These are phyloP conservation scores for Ranitomeya imitator DNA, from an alignment of 2,113 vertebrate genomes.

Conservation along the genomic window DNA sequence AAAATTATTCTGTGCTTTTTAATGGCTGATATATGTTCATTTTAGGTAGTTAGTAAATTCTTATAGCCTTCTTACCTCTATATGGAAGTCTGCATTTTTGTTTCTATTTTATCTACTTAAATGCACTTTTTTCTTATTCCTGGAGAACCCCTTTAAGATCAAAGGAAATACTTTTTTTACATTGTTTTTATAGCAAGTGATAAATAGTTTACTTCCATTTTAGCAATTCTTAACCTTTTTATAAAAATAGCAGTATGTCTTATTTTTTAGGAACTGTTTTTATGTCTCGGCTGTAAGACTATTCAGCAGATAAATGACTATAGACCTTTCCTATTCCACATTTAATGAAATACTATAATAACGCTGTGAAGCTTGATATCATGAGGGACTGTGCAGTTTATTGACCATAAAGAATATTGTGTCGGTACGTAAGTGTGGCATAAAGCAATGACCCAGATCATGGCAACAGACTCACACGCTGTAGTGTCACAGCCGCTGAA, in stretches of 20 bases:
- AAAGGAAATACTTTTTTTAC: not conserved
- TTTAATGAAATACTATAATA: slow-evolving; percentile 49
- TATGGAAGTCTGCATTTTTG: too few relatives aligned
- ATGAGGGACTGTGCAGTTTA: slow-evolving; percentile 46
- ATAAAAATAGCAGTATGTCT: not conserved
- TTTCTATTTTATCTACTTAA: too few relatives aligned
- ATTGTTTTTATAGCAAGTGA: not conserved
- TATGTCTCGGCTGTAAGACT: not conserved
- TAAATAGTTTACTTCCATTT: not conserved
- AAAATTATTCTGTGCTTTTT: too few relatives aligned
- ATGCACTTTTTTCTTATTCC: too few relatives aligned
- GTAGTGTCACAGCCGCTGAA: not conserved
- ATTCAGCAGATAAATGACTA: slow-evolving; percentile 26
- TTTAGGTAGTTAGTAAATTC: too few relatives aligned
- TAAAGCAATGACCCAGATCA: slow-evolving; percentile 50
- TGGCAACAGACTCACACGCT: slow-evolving; percentile 17
- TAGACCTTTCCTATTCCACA: slow-evolving; percentile 29
- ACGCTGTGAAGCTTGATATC: slow-evolving; percentile 33
- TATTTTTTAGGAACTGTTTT: not conserved
- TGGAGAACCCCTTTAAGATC: not conserved
- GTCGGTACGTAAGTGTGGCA: slow-evolving; percentile 15
- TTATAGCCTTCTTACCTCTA: too few relatives aligned
- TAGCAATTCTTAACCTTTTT: not conserved
- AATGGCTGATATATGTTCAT: too few relatives aligned
- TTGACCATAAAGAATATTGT: slow-evolving; percentile 48